Evolutionary conservation across 2,797 vertebrate genomes (phyloP), one percentile per base, ranked within the genome.

Genomic region (Pagetopsis macropterus): DNA sequence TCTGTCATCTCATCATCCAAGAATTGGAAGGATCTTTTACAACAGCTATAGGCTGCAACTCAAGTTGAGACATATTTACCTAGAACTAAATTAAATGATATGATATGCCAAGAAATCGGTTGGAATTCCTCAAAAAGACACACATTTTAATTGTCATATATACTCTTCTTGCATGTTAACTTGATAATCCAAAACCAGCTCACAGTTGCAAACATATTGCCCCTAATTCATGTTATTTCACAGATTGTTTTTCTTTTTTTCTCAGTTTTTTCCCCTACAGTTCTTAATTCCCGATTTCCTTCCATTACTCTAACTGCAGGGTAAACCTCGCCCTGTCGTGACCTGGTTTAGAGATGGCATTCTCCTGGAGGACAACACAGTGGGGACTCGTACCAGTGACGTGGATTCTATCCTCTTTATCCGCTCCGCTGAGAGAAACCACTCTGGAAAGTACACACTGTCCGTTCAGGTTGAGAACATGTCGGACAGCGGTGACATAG

Each of bases 341-440:
- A 93, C 89, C 72, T 98, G 97, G 97, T 80, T 77, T 9, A 97
- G 95, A 86, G 96, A 96, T 0, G 95, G 91, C 0, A 68, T 85
- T 1, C 93, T 89, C 4, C 66, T 98, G 82, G 96, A 97, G 27
- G 23, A 91, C 49, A 90, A 83, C 7, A 83, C 93, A 0, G 89
- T 97, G 60, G 91, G 93, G 12, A 69, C 92, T n/a, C 94, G 93
- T 1, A 96, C 92, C 79, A 94, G 88, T 0, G 95, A 95, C 0
- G 46, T 93, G 15, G 96, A 97, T 93, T 95, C 94, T 10, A 96
- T 98, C 82, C 89, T 98, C 75, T 98, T 97, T 84, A 96, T 98
- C 83, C 95, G 97, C 83, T 84, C 95, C 0, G 84, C 95, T 0
- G 94, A 93, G 49, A 93, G 96, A 41, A 31, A 41, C 11, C 94